phyloP scores from a whole-genome alignment of 2,888 invertebrate species.

The Apamea anceps region DNA sequence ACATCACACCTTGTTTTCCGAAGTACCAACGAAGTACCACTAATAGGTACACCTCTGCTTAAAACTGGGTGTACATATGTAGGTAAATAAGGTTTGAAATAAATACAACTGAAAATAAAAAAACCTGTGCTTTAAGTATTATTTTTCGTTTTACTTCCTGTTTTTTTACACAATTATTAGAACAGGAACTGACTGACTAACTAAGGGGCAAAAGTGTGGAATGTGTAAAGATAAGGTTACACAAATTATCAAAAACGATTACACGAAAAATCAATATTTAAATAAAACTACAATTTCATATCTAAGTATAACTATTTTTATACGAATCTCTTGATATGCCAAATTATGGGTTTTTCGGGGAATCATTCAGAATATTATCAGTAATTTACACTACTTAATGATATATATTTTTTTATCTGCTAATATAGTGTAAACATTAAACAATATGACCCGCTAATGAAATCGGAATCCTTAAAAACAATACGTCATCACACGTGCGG shows the following conservation, averaged over 20 bases:
- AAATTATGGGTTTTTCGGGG: constrained; percentile 8
- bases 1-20: not conserved
- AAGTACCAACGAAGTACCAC: not conserved
- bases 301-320: constrained; percentile 28
- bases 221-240: constrained; percentile 11
- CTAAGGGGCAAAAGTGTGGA: not conserved
- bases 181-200: constrained; percentile 18
- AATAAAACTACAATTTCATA: constrained; percentile 24
- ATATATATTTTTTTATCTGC: constrained; percentile 26
- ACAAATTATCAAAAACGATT: constrained; percentile 11
- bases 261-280: constrained; percentile 23
- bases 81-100: not conserved
- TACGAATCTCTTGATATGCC: constrained; percentile 17
- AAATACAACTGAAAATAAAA: not conserved
- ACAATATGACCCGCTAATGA: constrained; percentile 27
- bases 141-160: not conserved
- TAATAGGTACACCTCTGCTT: not conserved
- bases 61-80: not conserved
- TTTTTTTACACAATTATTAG: not conserved
- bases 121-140: not conserved
- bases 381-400: constrained; percentile 4
- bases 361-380: constrained; percentile 36
- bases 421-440: constrained; percentile 39
- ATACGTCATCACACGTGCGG: constrained; percentile 14
- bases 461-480: constrained; percentile 15